Conservation (phyloP, 2,113 vertebrate genomes). For the Nothocercus nigrocapillus region DNA sequence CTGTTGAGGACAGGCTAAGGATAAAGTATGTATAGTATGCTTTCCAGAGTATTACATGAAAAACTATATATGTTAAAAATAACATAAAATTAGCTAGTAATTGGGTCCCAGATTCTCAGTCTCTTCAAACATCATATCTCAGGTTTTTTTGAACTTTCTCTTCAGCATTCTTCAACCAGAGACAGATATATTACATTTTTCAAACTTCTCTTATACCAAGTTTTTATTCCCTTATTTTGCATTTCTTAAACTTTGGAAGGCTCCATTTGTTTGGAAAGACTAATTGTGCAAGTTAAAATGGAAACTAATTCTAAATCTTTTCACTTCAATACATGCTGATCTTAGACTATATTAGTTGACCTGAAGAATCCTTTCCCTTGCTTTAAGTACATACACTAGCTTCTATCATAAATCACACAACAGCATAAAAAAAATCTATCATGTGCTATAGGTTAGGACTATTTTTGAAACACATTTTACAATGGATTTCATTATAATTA, state of each 20-base stretch:
- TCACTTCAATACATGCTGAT: not conserved
- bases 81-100: not conserved
- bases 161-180: not conserved
- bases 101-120: not conserved
- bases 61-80: not conserved
- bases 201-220: not conserved
- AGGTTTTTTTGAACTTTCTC: not conserved
- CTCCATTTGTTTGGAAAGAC: conserved; percentile 10
- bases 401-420: conserved; percentile 9
- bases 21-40: not conserved
- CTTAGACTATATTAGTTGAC: conserved; percentile 10
- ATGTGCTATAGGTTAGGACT: not conserved
- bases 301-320: not conserved
- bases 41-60: not conserved
- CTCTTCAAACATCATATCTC: not conserved
- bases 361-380: not conserved
- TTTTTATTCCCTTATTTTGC: not conserved
- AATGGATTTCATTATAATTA: conserved; percentile 58
- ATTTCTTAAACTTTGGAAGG: conserved; percentile 38
- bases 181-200: not conserved
- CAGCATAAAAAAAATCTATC: not conserved
- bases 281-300: not conserved
- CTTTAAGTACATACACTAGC: not conserved
- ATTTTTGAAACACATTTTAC: conserved; percentile 37
- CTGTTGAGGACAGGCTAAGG: not conserved